phyloP scores from a whole-genome alignment of 2,113 vertebrate species.

The Gadus chalcogrammus region DNA sequence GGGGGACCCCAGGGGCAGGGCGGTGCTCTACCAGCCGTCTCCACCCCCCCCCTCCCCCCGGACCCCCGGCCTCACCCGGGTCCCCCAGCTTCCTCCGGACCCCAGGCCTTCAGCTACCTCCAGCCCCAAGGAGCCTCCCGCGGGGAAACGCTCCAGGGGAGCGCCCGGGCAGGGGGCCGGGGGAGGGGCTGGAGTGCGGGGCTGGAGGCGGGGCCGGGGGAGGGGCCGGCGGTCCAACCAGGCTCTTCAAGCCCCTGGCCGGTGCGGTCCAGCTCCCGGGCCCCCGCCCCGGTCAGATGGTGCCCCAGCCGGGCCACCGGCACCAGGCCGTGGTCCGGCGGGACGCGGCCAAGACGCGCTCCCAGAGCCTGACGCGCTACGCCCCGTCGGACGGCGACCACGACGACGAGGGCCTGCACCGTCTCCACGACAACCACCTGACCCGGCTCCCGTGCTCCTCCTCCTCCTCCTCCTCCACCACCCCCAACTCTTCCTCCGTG shows the following conservation, averaged over 20 bases:
- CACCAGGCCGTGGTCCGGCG: slow-evolving; percentile 39
- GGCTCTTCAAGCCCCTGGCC: slow-evolving; percentile 41
- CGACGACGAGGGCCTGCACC: slow-evolving; percentile 72
- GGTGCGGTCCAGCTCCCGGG: slow-evolving; percentile 40
- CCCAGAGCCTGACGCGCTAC: slow-evolving; percentile 79
- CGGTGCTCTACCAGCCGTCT: slow-evolving; percentile 25
- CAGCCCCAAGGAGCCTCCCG: slow-evolving; percentile 52
- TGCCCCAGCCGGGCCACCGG: slow-evolving; percentile 59
- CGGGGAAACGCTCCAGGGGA: background rate
- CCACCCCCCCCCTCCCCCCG: slow-evolving; percentile 20
- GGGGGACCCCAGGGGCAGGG: slow-evolving; percentile 56
- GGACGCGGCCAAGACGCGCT: slow-evolving; percentile 75
- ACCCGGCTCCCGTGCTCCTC: background rate
- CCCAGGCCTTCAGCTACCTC: slow-evolving; percentile 66
- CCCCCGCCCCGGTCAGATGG: slow-evolving; percentile 48
- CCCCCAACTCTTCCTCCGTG: slow-evolving; percentile 72
- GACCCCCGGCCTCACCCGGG: slow-evolving; percentile 43
- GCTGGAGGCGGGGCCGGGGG: background rate
- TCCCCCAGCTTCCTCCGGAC: slow-evolving; percentile 48
- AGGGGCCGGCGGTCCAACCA: slow-evolving; percentile 4
- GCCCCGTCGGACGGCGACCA: slow-evolving; percentile 83
- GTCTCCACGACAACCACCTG: background rate
- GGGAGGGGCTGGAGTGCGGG: background rate
- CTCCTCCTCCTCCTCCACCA: slow-evolving; percentile 55
- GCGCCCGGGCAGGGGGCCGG: background rate